These are phyloP conservation scores for Pavo muticus DNA, from an alignment of 2,113 vertebrate genomes.

Conservation along the genomic window DNA sequence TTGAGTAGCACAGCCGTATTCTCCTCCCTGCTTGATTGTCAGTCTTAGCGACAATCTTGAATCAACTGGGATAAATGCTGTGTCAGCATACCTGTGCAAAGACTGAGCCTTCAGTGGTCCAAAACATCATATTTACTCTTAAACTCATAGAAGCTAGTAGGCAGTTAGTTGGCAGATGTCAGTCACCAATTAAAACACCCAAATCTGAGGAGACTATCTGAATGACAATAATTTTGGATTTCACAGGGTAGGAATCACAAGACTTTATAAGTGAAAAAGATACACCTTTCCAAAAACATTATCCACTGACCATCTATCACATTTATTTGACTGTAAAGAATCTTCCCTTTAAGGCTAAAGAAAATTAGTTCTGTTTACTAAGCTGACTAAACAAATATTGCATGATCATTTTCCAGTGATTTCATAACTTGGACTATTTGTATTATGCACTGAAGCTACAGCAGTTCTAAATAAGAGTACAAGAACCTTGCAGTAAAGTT, in stretches of 20 bases:
- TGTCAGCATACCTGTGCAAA: neutral
- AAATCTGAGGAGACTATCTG: neutral
- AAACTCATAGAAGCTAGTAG: neutral
- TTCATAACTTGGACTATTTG: neutral
- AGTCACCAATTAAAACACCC: neutral
- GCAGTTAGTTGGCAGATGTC: neutral
- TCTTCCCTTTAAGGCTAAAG: neutral
- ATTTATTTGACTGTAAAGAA: neutral
- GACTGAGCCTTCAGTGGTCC: neutral
- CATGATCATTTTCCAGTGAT: neutral
- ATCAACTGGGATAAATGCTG: neutral
- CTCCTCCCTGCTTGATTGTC: neutral
- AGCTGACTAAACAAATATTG: neutral
- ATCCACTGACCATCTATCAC: neutral
- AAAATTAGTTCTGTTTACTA: neutral
- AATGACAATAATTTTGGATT: slow-evolving; percentile 18
- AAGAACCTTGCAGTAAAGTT: neutral
- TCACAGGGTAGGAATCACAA: neutral
- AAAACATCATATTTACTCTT: neutral
- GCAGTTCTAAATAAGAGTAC: neutral
- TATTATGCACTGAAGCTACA: neutral
- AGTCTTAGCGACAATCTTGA: neutral
- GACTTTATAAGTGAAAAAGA: neutral
- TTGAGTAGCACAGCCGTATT: neutral
- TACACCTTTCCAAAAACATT: neutral